phyloP scores from a whole-genome alignment of 2,113 vertebrate species.

The Papio anubis region DNA sequence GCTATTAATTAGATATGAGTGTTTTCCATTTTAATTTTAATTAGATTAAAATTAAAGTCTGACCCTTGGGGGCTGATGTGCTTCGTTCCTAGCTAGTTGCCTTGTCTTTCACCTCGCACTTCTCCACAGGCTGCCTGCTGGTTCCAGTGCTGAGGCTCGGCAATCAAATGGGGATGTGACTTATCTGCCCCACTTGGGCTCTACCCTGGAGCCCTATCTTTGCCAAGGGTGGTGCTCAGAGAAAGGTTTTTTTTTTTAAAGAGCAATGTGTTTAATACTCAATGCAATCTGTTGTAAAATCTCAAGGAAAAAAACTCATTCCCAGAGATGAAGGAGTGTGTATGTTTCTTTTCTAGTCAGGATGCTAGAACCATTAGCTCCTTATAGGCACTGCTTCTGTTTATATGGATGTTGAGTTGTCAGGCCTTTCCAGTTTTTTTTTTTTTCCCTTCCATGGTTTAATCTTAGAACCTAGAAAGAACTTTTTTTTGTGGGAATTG shows the following conservation, averaged over 20 bases:
- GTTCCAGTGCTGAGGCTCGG: not conserved
- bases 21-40: constrained; percentile 34
- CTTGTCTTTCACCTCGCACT: not conserved
- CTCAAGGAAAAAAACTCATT: not conserved
- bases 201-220: not conserved
- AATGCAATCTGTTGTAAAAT: constrained; percentile 13
- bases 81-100: not conserved
- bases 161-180: not conserved
- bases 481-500: constrained; percentile 11
- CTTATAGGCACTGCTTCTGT: not conserved
- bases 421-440: not conserved
- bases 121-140: not conserved
- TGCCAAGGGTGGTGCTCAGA: not conserved
- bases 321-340: not conserved
- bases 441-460: not conserved
- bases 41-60: not conserved
- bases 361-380: not conserved
- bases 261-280: not conserved
- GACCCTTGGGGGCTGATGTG: not conserved
- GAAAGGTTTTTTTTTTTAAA: not conserved
- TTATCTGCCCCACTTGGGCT: not conserved
- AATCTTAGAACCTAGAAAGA: not conserved
- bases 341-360: not conserved
- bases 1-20: not conserved
- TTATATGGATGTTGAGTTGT: not conserved